A percentile compares a stretch with the other conserved stretches of the same genome.
Conservation (phyloP, 2,888 invertebrate species). For the Muscina levida region DNA sequence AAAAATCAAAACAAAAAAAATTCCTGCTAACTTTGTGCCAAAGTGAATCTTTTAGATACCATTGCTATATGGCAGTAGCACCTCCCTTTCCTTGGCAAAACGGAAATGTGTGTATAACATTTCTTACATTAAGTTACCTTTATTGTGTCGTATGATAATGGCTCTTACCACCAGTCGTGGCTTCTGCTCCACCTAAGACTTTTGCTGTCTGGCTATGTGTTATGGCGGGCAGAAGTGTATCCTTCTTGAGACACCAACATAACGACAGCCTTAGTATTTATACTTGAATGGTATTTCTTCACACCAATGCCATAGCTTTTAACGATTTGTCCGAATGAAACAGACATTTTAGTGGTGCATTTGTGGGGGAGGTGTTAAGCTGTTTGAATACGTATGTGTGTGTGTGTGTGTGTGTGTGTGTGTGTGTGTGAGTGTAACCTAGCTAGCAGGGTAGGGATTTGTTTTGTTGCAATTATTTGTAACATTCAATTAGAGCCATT, state of each 20-base stretch:
- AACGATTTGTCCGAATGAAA: not conserved
- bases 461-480: no score
- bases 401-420: conserved; percentile 17
- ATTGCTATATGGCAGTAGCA: conserved; percentile 18
- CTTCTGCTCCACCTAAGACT: conserved; percentile 78
- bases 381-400: no score
- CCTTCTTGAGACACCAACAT: not conserved
- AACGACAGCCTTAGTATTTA: not conserved
- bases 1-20: conserved; percentile 21
- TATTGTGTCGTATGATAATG: conserved; percentile 65
- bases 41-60: not conserved
- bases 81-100: conserved; percentile 39
- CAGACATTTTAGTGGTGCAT: conserved; percentile 14
- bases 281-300: conserved; percentile 1
- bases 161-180: conserved; percentile 73
- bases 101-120: conserved; percentile 28
- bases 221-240: not conserved
- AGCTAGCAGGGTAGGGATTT: conserved; percentile 52
- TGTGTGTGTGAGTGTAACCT: conserved; percentile 18
- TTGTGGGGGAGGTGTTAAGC: conserved; percentile 40
- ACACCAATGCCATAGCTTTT: conserved; percentile 18
- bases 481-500: no score
- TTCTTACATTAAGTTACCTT: conserved; percentile 60
- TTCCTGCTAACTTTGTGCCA: not conserved
- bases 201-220: conserved; percentile 39